These are phyloP conservation scores for Entomobrya multifasciata DNA, from an alignment of 2,888 invertebrate genomes.

Conservation along the genomic window DNA sequence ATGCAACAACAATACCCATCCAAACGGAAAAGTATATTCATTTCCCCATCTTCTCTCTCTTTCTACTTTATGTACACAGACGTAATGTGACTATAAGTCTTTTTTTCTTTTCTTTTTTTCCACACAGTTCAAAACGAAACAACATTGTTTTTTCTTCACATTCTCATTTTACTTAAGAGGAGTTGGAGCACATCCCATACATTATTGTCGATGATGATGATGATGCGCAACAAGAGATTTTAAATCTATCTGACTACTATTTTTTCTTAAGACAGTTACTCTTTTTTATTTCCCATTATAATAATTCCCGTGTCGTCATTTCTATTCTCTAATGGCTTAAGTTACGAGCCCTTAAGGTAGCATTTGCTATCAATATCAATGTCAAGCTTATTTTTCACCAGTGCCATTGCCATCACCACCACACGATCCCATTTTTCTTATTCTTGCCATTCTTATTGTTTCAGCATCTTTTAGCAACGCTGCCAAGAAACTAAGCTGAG, in stretches of 20 bases:
- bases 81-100: no score
- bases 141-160: conserved; percentile 43
- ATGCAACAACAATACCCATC: conserved; percentile 71
- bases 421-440: neutral
- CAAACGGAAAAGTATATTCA: conserved; percentile 43
- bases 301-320: conserved; percentile 23
- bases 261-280: conserved; percentile 4
- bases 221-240: neutral
- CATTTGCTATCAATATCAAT: conserved; percentile 64
- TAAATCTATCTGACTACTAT: neutral
- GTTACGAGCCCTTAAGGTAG: conserved; percentile 71
- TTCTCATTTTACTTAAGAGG: conserved; percentile 49
- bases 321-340: conserved; percentile 33
- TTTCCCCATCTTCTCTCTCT: conserved; percentile 26
- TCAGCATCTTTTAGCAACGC: neutral
- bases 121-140: conserved; percentile 4
- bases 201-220: conserved; percentile 21
- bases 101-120: no score
- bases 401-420: neutral
- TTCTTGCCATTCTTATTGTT: neutral
- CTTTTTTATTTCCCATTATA: conserved; percentile 42
- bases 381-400: conserved; percentile 56
- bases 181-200: conserved; percentile 55
- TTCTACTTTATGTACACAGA: neutral
- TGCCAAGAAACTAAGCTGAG: conserved; percentile 37